Percentiles rank a stretch among this genome's conserved stretches.
phyloP scores from a whole-genome alignment of 2,113 vertebrate genomes.

The Scomber japonicus region DNA sequence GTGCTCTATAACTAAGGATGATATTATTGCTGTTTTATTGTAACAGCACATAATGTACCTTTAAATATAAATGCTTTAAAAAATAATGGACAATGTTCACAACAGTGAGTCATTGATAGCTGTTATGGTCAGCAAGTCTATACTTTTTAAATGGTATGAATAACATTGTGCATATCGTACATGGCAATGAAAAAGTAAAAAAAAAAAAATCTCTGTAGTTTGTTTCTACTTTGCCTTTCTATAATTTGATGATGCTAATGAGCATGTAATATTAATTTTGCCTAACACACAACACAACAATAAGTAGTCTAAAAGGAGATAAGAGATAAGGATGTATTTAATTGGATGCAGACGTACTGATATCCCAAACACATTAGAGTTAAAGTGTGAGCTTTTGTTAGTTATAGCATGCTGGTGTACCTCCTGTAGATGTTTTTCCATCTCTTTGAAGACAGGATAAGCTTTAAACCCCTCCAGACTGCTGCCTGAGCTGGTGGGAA shows the following conservation, averaged over 20 bases:
- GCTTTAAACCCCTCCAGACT: constrained; percentile 89
- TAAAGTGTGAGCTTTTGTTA: not conserved
- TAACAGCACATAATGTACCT: not conserved
- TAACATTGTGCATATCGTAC: no score
- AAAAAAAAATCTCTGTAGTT: no score
- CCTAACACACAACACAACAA: not conserved
- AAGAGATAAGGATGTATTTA: not conserved
- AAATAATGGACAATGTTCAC: not conserved
- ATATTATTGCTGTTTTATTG: not conserved
- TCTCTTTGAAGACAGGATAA: constrained; percentile 91
- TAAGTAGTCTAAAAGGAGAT: not conserved
- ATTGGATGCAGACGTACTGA: not conserved
- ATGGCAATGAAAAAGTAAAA: no score
- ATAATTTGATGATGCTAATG: not conserved
- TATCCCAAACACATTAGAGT: not conserved
- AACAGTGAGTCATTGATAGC: not conserved
- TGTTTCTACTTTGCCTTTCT: not conserved
- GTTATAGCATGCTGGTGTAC: constrained; percentile 72
- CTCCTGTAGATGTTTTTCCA: constrained; percentile 92
- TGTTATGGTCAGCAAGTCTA: no score
- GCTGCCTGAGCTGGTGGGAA: constrained; percentile 81
- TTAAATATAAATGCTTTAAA: no score
- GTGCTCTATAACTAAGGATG: not conserved
- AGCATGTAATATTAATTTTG: not conserved
- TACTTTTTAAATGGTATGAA: not conserved